Base-by-base conservation (phyloP, 1,140 invertebrate genomes). In the Drosophila nikananu region DNA sequence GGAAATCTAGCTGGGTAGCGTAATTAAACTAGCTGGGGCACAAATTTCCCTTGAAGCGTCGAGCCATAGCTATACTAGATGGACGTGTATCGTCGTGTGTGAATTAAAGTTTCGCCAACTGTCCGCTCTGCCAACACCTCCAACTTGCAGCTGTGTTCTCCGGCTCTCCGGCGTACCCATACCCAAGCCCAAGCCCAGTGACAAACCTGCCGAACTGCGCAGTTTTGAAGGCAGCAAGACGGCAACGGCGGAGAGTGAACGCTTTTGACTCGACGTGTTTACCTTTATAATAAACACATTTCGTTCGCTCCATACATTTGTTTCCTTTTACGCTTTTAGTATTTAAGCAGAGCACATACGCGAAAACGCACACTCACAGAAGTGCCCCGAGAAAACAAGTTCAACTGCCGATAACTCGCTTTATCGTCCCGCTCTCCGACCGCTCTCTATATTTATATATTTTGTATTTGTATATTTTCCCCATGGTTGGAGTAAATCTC, bases 251-350 rank as follows among this genome's bases (percentile, higher is more conserved):
- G 63, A 76, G 73, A 84, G 82, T 78, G 73, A 78, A 86, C 68
- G 77, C 58, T 87, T 60, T 59, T 41, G 54, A 39, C 48, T 80
- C 66, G 80, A 80, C 77, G 86, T 89, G 81, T 89, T 90, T 89
- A 84, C 71, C 78, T 84, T 90, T 79, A 79, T 84, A 81, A 89
- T 89, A 89, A 89, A 79, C 84, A 89, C 84, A 89, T 89, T 81
- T 90, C 63, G 78, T 46, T 89, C 63, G 74, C 59, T 25, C 32
- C 63, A 30, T 17, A 80, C 77, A 80, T 80, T 77, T 59, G 76
- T 73, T 86, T 81, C 82, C 78, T 77, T 39, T 37, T 39, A 25
- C 54, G 55, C 71, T 54, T 39, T 71, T 17, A 37, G 71, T 83
- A 84, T 89, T 84, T 81, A 77, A 89, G 71, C 81, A 67, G 81